Evolutionary conservation across 2,797 vertebrate genomes (phyloP), one percentile per base, ranked within the genome.

Genomic region (Epinephelus coioides): DNA sequence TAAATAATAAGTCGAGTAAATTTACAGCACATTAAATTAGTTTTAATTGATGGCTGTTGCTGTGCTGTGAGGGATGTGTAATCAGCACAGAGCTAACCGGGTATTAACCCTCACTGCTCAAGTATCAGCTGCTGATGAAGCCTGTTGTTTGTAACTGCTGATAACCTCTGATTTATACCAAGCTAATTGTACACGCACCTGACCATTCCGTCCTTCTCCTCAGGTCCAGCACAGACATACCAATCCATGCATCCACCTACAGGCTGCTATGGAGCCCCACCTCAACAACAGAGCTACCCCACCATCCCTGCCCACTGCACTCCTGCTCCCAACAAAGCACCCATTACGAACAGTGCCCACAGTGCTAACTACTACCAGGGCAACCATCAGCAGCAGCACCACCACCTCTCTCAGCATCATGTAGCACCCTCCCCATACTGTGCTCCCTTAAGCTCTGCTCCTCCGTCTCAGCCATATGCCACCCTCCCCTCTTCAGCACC

Each of bases 181-280:
- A 30, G 10, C 14, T 54, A 12, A 47, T 23, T 51, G 25, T 34
- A 50, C 5, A 7, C 10, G 11, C 1, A 4, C 1, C 14, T 38
- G 54, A 7, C 10, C 2, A 6, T 21, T 12, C 0, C 25, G 7
- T 54, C 14, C 40, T 25, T 91, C 73, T 38, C 91, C 79, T 66
- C 90, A 99, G 98, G 97, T 92, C 96, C 97, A 65, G 91, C 94
- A 73, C 97, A 96, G 88, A 93, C 82, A 79, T 95, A 92, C 88
- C 91, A 92, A 19, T 81, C 92, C 75, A 90, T 95, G 93, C 95
- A 96, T 76, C 93, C 95, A 54, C 84, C 95, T 3, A 19, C 95
- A 56, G 95, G 92, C 76, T 94, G 93, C 81, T 97, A 96, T 82
- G 94, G 93, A 87, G 88, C 91, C 1, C 89, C 88, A 17, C 92